Percentiles rank a stretch among this genome's conserved stretches.
These are phyloP conservation scores for Encarsia formosa DNA, from an alignment of 2,888 invertebrate genomes.

Conservation along the genomic window DNA sequence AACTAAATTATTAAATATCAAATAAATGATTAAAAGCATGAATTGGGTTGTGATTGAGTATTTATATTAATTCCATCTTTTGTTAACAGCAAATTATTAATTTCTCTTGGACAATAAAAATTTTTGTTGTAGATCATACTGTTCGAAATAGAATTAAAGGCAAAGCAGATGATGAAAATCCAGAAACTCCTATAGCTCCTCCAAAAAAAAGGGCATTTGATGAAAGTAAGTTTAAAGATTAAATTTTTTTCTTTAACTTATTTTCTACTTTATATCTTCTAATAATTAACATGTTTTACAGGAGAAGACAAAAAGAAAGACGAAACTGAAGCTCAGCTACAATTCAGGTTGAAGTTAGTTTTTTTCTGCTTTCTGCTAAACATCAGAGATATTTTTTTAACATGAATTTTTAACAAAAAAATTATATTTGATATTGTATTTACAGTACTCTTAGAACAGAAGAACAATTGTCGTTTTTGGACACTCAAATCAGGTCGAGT, in stretches of 20 bases:
- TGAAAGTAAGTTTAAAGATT: slow-evolving; percentile 43
- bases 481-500: slow-evolving; percentile 64
- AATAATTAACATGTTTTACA: slow-evolving; percentile 44
- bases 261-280: background rate
- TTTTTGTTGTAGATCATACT: slow-evolving; percentile 39
- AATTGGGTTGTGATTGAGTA: too few species aligned
- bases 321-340: slow-evolving; percentile 49
- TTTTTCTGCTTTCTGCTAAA: background rate
- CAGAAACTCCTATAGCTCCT: too few species aligned
- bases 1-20: too few species aligned
- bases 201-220: too few species aligned
- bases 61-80: too few species aligned
- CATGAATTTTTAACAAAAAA: too few species aligned
- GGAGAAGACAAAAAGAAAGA: slow-evolving; percentile 58
- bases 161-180: slow-evolving; percentile 44
- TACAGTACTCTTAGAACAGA: slow-evolving; percentile 62
- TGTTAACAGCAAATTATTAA: too few species aligned
- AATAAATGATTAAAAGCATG: too few species aligned
- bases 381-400: background rate
- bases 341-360: slow-evolving; percentile 44
- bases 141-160: slow-evolving; percentile 39
- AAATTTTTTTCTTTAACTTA: background rate
- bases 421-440: slow-evolving; percentile 9
- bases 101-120: slow-evolving; percentile 6
- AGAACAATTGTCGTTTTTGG: slow-evolving; percentile 62